Conservation (phyloP, 2,888 invertebrate species). For the Steinernema scapterisci region DNA sequence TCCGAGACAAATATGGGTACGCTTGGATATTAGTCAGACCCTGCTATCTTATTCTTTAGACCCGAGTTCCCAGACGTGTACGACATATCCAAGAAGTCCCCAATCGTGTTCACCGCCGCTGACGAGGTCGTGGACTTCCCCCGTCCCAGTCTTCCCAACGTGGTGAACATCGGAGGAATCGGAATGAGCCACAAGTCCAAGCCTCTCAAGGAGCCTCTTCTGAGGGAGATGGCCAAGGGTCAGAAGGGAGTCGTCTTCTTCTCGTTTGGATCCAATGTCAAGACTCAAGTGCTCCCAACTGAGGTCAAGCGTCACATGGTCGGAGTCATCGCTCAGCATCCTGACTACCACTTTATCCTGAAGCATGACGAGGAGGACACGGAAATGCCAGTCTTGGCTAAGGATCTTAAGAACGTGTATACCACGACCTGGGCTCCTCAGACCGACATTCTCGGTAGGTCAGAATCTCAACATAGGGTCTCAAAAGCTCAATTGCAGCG, state of each 20-base stretch:
- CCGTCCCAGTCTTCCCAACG: slow-evolving; percentile 40
- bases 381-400: slow-evolving; percentile 38
- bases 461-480: not conserved
- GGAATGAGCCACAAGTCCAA: slow-evolving; percentile 33
- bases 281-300: slow-evolving; percentile 25
- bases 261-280: slow-evolving; percentile 35
- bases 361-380: slow-evolving; percentile 47
- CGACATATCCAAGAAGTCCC: slow-evolving; percentile 50
- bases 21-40: not conserved
- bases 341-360: slow-evolving; percentile 40
- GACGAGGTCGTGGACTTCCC: slow-evolving; percentile 45
- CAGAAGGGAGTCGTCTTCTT: slow-evolving; percentile 46
- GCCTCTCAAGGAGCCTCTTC: slow-evolving; percentile 21
- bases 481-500: slow-evolving; percentile 21
- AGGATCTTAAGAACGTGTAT: slow-evolving; percentile 47
- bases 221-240: not conserved
- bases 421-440: slow-evolving; percentile 55
- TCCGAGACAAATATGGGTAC: slow-evolving; percentile 38
- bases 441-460: slow-evolving; percentile 46
- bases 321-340: slow-evolving; percentile 15
- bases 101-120: slow-evolving; percentile 40
- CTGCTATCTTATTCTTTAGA: slow-evolving; percentile 12
- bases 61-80: slow-evolving; percentile 53
- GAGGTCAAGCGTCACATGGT: slow-evolving; percentile 33
- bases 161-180: slow-evolving; percentile 41